Conservation (phyloP, 2,888 invertebrate species). For the Netelia inedita region DNA sequence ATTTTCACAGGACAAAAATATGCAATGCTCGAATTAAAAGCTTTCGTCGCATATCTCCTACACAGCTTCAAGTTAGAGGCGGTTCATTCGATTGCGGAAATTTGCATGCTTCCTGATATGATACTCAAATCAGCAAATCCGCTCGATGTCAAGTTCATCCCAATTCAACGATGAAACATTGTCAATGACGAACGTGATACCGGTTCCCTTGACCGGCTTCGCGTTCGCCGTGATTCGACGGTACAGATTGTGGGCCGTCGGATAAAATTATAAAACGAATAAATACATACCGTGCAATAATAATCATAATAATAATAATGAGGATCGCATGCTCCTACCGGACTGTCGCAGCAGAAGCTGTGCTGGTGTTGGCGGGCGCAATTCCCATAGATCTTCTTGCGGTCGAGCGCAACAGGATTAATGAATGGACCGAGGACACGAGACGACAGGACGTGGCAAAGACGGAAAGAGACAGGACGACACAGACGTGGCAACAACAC, state of each 20-base stretch:
- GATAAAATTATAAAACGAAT: too few relatives aligned
- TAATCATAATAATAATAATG: slow-evolving; percentile 3
- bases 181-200: neutral
- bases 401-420: slow-evolving; percentile 7
- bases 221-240: neutral
- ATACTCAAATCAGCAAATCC: slow-evolving; percentile 50
- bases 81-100: slow-evolving; percentile 42
- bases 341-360: slow-evolving; percentile 66
- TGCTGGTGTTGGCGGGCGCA: slow-evolving; percentile 28
- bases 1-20: slow-evolving; percentile 81
- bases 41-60: slow-evolving; percentile 63
- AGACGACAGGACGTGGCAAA: slow-evolving; percentile 33
- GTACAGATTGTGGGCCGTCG: neutral
- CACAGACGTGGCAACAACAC: slow-evolving; percentile 45
- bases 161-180: slow-evolving; percentile 43
- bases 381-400: slow-evolving; percentile 66
- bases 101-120: slow-evolving; percentile 62
- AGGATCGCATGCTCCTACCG: slow-evolving; percentile 64
- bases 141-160: slow-evolving; percentile 58
- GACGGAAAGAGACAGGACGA: slow-evolving; percentile 39
- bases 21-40: slow-evolving; percentile 71
- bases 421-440: slow-evolving; percentile 3
- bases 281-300: too few relatives aligned
- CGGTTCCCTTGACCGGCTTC: neutral
- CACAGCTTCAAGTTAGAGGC: slow-evolving; percentile 72